Base-by-base conservation (phyloP, 1,140 invertebrate genomes). In the Anagrus nilaparvatae region DNA sequence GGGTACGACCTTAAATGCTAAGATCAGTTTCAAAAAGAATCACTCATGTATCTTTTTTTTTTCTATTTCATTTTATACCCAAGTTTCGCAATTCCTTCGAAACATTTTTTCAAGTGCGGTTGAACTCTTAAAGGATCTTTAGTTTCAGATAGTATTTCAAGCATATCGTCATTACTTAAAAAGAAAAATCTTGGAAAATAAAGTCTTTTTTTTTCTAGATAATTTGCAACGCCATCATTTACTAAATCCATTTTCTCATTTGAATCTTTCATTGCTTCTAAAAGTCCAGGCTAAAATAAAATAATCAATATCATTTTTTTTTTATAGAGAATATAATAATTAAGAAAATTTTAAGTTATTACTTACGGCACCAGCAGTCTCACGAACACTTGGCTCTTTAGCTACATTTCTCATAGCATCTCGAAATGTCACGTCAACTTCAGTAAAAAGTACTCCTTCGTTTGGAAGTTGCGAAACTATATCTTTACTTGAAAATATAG, bases 181-280 rank as follows among this genome's bases (percentile, higher is more conserved):
- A 96, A 97, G 69, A 94, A 96, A 59, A 97, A 93, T 58, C 91
- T 72, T 2, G 91, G 83, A 60, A 95, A 97, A 58, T 77, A 92
- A 2, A 94, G 65, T 41, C 92, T 73, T 63, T 96, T 95, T 58
- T 86, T 89, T 63, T 96, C 90, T 32, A 96, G 70, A 64, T 96
- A 96, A 49, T 82, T 79, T 54, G 87, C 82, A 10, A 97, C 81
- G 13, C 91, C 91, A 40, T 83, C 83, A 46, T 90, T 84, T 17
- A 91, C 82, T 62, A 76, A 77, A 45, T 89, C 90, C 32, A 95
- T 67, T 23, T 87, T 63, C 46, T 76, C 74, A 38, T 79, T 80
- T 17, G 83, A 82, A 32, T 79, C 74, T 57, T 73, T 71, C 55
- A 94, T 74, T 19, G 76, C 73, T 65, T 92, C 85, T 19, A 87